phyloP scores from a whole-genome alignment of 2,888 invertebrate genomes.

The Julus scandinavius region DNA sequence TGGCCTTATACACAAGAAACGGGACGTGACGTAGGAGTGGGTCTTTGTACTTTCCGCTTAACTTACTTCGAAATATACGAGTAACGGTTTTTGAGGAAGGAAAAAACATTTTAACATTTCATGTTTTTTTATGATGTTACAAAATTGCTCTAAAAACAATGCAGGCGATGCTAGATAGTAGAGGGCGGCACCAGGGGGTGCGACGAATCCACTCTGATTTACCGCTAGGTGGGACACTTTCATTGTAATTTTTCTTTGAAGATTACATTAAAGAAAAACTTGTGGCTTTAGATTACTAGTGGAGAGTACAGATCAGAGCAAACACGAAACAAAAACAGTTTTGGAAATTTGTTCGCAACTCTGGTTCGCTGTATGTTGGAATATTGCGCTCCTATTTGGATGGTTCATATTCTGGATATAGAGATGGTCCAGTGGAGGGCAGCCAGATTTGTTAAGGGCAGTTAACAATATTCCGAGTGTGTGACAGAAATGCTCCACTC shows the following conservation, averaged over 20 bases:
- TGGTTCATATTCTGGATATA: too few species aligned
- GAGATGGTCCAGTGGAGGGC: too few species aligned
- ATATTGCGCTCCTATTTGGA: too few species aligned
- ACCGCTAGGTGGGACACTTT: neutral
- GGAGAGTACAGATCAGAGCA: too few species aligned
- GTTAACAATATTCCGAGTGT: too few species aligned
- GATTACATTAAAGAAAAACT: too few species aligned
- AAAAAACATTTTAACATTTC: neutral
- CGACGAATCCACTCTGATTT: neutral
- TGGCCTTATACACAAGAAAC: neutral
- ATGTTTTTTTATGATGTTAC: neutral
- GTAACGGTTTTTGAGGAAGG: neutral
- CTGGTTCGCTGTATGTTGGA: too few species aligned
- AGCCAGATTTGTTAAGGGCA: too few species aligned
- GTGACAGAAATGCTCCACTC: too few species aligned
- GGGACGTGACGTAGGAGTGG: conserved; percentile 36
- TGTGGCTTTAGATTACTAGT: too few species aligned
- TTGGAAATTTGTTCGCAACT: too few species aligned
- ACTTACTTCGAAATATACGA: neutral
- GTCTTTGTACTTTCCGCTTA: conserved; percentile 44
- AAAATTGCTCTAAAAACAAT: neutral
- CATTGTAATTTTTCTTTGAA: neutral
- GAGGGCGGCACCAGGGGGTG: conserved; percentile 18
- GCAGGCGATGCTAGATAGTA: neutral
- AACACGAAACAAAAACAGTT: too few species aligned